Conservation (phyloP, 1,140 invertebrate genomes). For the Anoplolepis gracilipes region DNA sequence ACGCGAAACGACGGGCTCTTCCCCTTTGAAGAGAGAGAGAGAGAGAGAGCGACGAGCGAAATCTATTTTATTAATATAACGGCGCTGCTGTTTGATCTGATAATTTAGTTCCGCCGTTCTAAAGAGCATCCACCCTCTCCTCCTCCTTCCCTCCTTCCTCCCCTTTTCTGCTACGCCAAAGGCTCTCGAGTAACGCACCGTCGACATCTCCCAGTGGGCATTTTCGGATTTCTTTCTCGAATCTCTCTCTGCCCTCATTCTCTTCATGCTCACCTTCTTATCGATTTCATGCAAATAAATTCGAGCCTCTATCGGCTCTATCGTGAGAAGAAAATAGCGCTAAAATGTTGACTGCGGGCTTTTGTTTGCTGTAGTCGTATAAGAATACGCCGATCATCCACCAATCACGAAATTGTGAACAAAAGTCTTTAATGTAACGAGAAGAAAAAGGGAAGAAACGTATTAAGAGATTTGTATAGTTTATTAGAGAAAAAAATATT, state of each 20-base stretch:
- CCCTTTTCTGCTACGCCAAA: constrained; percentile 28
- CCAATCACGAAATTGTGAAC: too few species aligned
- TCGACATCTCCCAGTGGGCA: constrained; percentile 31
- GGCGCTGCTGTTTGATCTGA: constrained; percentile 79
- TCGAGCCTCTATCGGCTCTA: constrained; percentile 1
- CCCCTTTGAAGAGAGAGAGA: constrained; percentile 62
- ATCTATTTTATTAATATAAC: constrained; percentile 83
- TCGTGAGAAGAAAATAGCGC: constrained; percentile 15
- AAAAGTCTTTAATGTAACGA: too few species aligned
- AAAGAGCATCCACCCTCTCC: constrained; percentile 55
- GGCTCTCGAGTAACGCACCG: constrained; percentile 40
- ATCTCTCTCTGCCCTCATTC: neutral
- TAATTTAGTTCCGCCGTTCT: constrained; percentile 77
- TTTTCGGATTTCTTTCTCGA: constrained; percentile 53
- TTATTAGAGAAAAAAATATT: too few species aligned
- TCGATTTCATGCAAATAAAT: constrained; percentile 54
- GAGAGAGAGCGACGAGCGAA: constrained; percentile 69
- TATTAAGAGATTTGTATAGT: too few species aligned
- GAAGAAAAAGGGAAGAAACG: too few species aligned
- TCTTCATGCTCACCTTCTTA: neutral
- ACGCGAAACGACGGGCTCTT: constrained; percentile 69
- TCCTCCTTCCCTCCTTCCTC: neutral
- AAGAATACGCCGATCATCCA: neutral
- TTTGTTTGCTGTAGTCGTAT: neutral
- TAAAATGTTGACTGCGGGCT: constrained; percentile 9